Conservation (phyloP, 2,797 vertebrate species). For the Falco concolor region DNA sequence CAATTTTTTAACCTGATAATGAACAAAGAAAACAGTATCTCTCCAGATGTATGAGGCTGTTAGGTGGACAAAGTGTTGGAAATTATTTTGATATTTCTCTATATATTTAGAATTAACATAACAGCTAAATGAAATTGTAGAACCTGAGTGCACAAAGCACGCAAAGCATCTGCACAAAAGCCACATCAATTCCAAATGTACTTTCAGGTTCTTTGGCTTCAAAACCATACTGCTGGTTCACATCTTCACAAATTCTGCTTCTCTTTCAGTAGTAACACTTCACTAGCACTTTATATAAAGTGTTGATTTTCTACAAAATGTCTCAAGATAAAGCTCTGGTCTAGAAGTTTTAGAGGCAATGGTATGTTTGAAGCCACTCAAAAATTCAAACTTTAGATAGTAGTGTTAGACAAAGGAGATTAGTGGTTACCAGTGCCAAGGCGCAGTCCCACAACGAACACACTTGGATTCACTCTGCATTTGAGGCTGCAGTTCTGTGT, state of each 20-base stretch:
- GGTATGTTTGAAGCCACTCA: not conserved
- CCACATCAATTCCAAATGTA: not conserved
- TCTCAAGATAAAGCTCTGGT: not conserved
- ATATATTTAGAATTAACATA: not conserved
- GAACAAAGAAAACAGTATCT: not conserved
- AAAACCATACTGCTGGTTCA: not conserved
- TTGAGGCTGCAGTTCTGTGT: not conserved
- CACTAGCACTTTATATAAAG: not conserved
- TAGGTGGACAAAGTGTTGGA: not conserved
- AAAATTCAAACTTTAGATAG: not conserved
- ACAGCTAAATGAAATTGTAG: not conserved
- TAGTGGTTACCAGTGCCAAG: not conserved
- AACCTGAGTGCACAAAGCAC: not conserved
- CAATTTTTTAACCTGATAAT: not conserved
- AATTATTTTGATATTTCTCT: not conserved
- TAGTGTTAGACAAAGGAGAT: not conserved
- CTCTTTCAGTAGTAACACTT: not conserved
- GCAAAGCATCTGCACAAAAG: not conserved
- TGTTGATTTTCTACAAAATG: not conserved
- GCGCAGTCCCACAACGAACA: fast-evolving
- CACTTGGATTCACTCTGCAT: not conserved
- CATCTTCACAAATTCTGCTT: not conserved
- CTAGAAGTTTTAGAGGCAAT: not conserved
- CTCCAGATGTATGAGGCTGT: not conserved
- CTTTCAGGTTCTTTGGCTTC: not conserved